Evolutionary conservation across 2,888 invertebrate species (phyloP).

Genomic region (Netelia melanura): DNA sequence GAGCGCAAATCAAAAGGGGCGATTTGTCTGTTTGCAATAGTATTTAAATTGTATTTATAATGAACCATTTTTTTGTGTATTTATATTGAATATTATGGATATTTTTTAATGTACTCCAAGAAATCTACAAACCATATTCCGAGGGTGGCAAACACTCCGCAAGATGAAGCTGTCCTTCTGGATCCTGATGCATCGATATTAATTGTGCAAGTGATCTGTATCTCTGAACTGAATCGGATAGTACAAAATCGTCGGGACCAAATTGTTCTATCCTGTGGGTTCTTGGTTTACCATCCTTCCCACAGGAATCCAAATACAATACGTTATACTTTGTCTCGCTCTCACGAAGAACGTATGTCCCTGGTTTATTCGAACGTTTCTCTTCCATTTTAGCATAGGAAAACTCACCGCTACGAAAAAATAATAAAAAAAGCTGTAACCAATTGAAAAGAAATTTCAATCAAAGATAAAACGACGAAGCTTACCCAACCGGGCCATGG

Average conservation of each 20-base stretch:
- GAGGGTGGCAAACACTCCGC: slow-evolving; percentile 94
- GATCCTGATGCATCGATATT: slow-evolving; percentile 88
- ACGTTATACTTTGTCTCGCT: slow-evolving; percentile 92
- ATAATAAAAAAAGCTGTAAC: slow-evolving; percentile 29
- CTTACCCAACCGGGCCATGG: slow-evolving; percentile 96
- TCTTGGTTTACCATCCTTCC: slow-evolving; percentile 86
- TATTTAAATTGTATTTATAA: slow-evolving; percentile 1
- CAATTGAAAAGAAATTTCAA: slow-evolving; percentile 10
- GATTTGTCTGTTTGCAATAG: slow-evolving; percentile 87
- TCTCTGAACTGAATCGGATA: slow-evolving; percentile 85
- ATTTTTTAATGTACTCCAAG: neutral
- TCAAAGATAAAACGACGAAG: slow-evolving; percentile 13
- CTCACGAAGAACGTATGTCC: slow-evolving; percentile 93
- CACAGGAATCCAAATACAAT: slow-evolving; percentile 93
- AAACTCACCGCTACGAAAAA: slow-evolving; percentile 90
- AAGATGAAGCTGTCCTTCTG: slow-evolving; percentile 87
- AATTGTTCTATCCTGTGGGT: slow-evolving; percentile 84
- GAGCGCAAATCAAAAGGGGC: slow-evolving; percentile 89
- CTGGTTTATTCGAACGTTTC: slow-evolving; percentile 90
- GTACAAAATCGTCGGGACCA: slow-evolving; percentile 87
- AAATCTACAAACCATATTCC: slow-evolving; percentile 89
- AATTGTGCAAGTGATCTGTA: slow-evolving; percentile 89
- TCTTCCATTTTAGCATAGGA: slow-evolving; percentile 93
- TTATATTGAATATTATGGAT: slow-evolving; percentile 26
- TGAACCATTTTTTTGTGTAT: no score